Evolutionary conservation across 2,113 vertebrate genomes (phyloP).

Genomic region (human (Homo sapiens)): DNA sequence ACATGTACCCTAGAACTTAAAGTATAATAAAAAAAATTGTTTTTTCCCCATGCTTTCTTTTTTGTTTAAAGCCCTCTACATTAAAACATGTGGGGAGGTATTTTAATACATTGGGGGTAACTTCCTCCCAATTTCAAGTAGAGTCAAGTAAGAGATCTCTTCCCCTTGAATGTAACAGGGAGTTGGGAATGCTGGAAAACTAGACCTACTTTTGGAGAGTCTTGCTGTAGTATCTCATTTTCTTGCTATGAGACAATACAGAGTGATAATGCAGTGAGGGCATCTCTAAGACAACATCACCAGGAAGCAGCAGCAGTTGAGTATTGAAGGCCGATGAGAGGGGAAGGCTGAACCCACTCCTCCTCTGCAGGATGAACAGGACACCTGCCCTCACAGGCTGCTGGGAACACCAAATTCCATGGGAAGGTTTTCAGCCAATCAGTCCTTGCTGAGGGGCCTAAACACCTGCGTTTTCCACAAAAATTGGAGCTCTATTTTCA

Average conservation of each 20-base stretch:
- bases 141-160: background rate
- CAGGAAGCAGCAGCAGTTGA: background rate
- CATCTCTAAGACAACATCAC: rapidly evolving
- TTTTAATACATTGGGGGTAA: background rate
- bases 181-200: background rate
- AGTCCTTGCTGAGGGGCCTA: background rate
- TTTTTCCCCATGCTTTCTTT: background rate
- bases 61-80: background rate
- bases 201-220: too few relatives aligned
- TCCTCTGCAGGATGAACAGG: background rate
- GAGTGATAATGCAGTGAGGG: rapidly evolving
- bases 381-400: rapidly evolving
- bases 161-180: background rate
- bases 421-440: background rate
- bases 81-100: background rate
- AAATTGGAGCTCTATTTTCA: background rate
- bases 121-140: background rate
- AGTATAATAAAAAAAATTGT: too few relatives aligned
- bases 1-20: too few relatives aligned
- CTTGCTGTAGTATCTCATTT: background rate
- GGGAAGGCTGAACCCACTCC: rapidly evolving
- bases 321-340: background rate
- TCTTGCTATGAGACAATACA: background rate
- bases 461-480: background rate
- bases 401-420: background rate